Evolutionary conservation across 2,888 invertebrate species (phyloP), one percentile per base, ranked within the genome.

Genomic region (Diarsia mendica): DNA sequence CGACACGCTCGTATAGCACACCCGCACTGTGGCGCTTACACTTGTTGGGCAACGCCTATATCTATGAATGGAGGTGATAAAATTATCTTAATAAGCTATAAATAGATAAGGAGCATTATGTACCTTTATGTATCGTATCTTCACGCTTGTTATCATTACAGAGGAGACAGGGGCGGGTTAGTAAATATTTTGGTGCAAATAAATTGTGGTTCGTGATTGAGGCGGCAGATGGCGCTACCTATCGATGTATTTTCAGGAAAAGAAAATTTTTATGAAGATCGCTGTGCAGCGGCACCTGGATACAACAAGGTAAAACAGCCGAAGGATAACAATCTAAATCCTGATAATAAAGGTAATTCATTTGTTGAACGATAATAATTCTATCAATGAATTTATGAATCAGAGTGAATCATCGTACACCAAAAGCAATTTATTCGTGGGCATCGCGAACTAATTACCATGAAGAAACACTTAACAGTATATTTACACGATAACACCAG

Each of bases 1-100:
- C 70, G 63, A 51, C 76, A 71, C 84, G 71, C 79, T 64, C 76
- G 74, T 55, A 53, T 1, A 15, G 67, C 69, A 53, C 55, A 13
- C 61, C 33, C 55, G 68, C 63, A 79, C 61, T 82, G 70, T n/a
- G 44, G 13, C 49, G 69, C 44, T 63, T 48, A 20, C 44, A 28
- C 18, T 23, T 28, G 9, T 46, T 73, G 23, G 18, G 60, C 48
- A 44, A 28, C 33, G 28, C 67, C 67, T 69, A 60, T 53, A 49
- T 53, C 67, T 58, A 66, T 33, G 11, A 33, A 66, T 58, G 6
- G 53, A 64, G 18, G 33, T 23, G 55, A 67, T 69, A 77, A 66
- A 46, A 46, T 60, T 68, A 51, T 77, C 33, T 15, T 51, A 77
- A 13, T 33, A 78, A 44, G 48, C 48, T 78, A 49, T 44, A 44